phyloP scores from a whole-genome alignment of 1,140 invertebrate species.

The Acromyrmex echinatior region DNA sequence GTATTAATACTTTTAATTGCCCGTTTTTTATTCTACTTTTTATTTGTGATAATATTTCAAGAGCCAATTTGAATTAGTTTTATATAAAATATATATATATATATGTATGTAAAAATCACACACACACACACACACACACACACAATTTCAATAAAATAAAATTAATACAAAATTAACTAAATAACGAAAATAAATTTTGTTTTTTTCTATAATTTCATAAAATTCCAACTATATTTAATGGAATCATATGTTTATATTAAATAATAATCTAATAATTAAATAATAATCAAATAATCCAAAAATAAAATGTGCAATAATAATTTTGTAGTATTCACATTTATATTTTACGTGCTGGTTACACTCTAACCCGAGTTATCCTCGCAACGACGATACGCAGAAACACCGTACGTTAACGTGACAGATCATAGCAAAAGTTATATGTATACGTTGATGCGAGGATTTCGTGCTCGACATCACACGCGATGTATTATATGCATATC shows the following conservation, averaged over 20 bases:
- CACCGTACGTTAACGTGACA: constrained; percentile 40
- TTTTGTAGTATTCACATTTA: neutral
- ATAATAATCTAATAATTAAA: neutral
- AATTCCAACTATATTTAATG: neutral
- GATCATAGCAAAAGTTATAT: constrained; percentile 52
- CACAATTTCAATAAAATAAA: neutral
- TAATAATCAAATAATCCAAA: neutral
- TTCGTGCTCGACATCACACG: constrained; percentile 46
- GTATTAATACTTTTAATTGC: too few relatives aligned
- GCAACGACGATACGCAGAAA: constrained; percentile 45
- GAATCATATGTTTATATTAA: too few relatives aligned
- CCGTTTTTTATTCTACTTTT: too few relatives aligned
- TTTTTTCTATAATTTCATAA: neutral
- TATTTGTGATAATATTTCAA: too few relatives aligned
- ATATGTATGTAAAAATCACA: too few relatives aligned
- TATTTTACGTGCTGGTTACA: constrained; percentile 3
- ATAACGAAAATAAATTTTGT: neutral
- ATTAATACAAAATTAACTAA: neutral
- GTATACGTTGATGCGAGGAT: constrained; percentile 50
- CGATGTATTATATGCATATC: constrained; percentile 56
- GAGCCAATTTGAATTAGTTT: too few relatives aligned
- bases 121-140: too few relatives aligned
- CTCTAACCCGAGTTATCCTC: constrained; percentile 17
- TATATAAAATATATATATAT: too few relatives aligned
- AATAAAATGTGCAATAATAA: neutral